Evolutionary conservation across 2,888 invertebrate species (phyloP), one percentile per base, ranked within the genome.

Genomic region (Autographa pulchrina): DNA sequence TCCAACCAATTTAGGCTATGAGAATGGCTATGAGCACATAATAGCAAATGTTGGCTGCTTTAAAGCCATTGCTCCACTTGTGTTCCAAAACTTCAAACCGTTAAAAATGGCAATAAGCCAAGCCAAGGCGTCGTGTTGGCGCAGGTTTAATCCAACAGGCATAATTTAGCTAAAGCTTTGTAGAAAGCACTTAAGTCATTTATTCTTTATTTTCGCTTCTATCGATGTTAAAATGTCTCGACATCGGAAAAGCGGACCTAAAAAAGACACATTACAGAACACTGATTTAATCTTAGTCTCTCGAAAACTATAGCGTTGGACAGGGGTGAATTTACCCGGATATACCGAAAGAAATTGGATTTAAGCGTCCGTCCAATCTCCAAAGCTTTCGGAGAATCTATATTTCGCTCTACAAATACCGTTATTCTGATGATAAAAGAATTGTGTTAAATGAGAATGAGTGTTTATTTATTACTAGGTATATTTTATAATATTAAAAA

Each of bases 271-370:
- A 72, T 68, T 73, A 60, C 20, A 52, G 59, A 59, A 41, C 61
- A 72, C 74, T 67, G 62, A 80, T 77, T 84, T 68, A 68, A 74
- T 75, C 70, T 68, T 58, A 66, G 58, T 61, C 54, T 70, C 41
- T 66, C 62, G 65, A 75, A 79, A 75, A 76, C 75, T 74, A 69
- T 79, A 79, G 8, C 68, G 63, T 61, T 25, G 64, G 68, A 68
- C 52, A 68, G 56, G 65, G 70, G 64, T 58, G 71, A 69, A 72
- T 72, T 68, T 67, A 75, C 68, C 71, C 78, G 75, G 76, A 79
- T 70, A 82, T 75, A 61, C 65, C 65, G 54, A 75, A 82, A 78
- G 74, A 84, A 87, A 87, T 87, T 85, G 77, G 76, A 85, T 85
- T 85, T 82, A 81, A 87, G 77, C 75, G 78, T 82, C 77, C 78